phyloP scores from a whole-genome alignment of 2,888 invertebrate species.

The Mamestra brassicae region DNA sequence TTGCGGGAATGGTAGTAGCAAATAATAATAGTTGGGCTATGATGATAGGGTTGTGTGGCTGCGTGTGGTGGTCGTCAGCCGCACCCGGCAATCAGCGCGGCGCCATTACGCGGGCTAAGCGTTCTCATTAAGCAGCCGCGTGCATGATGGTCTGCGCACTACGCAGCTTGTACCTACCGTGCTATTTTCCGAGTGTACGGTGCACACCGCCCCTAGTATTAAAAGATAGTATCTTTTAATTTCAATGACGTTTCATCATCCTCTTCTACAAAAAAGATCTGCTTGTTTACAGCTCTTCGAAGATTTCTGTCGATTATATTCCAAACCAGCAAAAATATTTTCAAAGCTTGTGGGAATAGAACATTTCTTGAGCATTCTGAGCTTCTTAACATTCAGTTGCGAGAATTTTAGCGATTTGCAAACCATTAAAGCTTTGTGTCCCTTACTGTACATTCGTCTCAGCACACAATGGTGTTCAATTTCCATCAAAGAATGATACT shows the following conservation, averaged over 20 bases:
- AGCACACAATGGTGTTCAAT: constrained; percentile 76
- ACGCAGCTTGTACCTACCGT: constrained; percentile 61
- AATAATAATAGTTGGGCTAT: constrained; percentile 75
- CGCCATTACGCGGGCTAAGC: constrained; percentile 82
- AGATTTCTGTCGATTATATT: constrained; percentile 4
- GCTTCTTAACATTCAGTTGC: background rate
- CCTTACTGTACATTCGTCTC: constrained; percentile 67
- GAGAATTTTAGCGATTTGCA: constrained; percentile 10
- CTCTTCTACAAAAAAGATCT: constrained; percentile 28
- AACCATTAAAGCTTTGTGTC: constrained; percentile 67
- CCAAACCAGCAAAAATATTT: constrained; percentile 5
- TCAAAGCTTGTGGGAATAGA: background rate
- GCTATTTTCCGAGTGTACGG: constrained; percentile 59
- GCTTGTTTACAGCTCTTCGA: constrained; percentile 9
- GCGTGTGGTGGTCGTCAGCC: constrained; percentile 75
- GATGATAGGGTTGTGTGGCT: constrained; percentile 75
- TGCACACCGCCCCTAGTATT: constrained; percentile 68
- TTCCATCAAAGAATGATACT: constrained; percentile 74
- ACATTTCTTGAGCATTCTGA: background rate
- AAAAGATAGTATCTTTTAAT: constrained; percentile 80
- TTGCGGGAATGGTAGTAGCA: constrained; percentile 71
- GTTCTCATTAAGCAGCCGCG: constrained; percentile 82
- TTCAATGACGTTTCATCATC: constrained; percentile 67
- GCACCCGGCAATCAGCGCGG: constrained; percentile 79
- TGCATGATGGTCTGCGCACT: constrained; percentile 70